phyloP scores from a whole-genome alignment of 2,888 invertebrate species.

The Drosophila formosana region DNA sequence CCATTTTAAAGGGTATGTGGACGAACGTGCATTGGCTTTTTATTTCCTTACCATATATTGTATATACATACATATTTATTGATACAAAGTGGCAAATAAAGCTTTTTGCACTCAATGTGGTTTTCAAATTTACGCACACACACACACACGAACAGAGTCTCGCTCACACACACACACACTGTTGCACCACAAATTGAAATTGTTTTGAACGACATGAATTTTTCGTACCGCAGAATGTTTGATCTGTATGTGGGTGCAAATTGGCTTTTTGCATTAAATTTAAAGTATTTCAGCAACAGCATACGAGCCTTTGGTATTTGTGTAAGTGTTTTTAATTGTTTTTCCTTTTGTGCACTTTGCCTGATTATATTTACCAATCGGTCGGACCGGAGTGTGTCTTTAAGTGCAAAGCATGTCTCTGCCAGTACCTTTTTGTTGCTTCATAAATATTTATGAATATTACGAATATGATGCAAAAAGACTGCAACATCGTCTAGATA shows the following conservation, averaged over 20 bases:
- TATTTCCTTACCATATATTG: slow-evolving; percentile 2
- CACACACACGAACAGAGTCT: not conserved
- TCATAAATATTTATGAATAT: slow-evolving; percentile 79
- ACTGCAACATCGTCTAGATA: slow-evolving; percentile 54
- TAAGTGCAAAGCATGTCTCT: slow-evolving; percentile 27
- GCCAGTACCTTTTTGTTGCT: slow-evolving; percentile 29
- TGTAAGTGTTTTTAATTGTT: slow-evolving; percentile 41
- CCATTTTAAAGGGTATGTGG: not conserved
- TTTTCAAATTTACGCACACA: slow-evolving; percentile 9
- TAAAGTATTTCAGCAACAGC: not conserved
- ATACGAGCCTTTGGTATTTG: slow-evolving; percentile 1
- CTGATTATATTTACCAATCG: slow-evolving; percentile 46
- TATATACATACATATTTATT: slow-evolving; percentile 19
- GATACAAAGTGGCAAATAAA: slow-evolving; percentile 49
- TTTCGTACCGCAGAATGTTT: slow-evolving; percentile 8
- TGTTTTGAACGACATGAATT: slow-evolving; percentile 27
- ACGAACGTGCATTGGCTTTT: slow-evolving; percentile 2
- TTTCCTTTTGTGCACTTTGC: slow-evolving; percentile 36
- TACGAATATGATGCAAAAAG: slow-evolving; percentile 60
- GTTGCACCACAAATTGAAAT: slow-evolving; percentile 49
- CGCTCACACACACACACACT: not conserved
- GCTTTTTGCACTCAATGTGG: slow-evolving; percentile 27
- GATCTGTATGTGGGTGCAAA: not conserved
- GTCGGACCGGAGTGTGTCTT: not conserved
- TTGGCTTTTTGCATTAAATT: slow-evolving; percentile 12